Evolutionary conservation across 2,888 invertebrate genomes (phyloP), one percentile per base, ranked within the genome.

Genomic region (Lacanobia wlatinum): DNA sequence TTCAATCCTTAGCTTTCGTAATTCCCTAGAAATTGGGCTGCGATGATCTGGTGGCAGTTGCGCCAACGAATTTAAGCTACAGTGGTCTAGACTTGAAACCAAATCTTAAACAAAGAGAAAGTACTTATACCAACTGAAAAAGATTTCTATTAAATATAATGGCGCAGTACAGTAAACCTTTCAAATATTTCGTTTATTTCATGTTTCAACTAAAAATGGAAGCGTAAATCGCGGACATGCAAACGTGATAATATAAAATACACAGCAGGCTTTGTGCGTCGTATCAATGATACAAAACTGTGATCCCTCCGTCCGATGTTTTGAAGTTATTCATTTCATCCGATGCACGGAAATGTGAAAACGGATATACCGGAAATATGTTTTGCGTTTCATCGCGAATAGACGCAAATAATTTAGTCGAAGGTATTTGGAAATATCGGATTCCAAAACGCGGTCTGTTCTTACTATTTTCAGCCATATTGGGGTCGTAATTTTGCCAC

Each of bases 281-380:
- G n/a, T 63, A 46, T 48, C 0, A 43, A 60, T 18, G 40, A 58
- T 63, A 55, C 59, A 48, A 59, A 55, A 73, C 50, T 73, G 43
- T 67, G 59, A 55, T 52, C 67, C 59, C 38, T 63, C 53, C 6
- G 58, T 52, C 16, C 50, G 50, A 63, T 52, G 55, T 63, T 73
- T 63, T 75, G 50, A 59, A 63, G 59, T 68, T 80, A 80, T 80
- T 74, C 80, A 74, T 68, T 80, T 52, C 46, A 65, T 52, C 16
- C 52, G 38, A 52, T 40, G n/a, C 34, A 38, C 52, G 75, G 74
- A 67, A 78, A 80, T 60, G 3, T 63, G 58, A 64, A 52, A 67
- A 16, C 55, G 61, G 66, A 65, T 74, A 56, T 14, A 61, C 38
- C 46, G 74, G 66, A 76, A 79, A 76, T 79, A 73, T 55, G 64